Percentiles rank a stretch among this genome's conserved stretches.
phyloP scores from a whole-genome alignment of 2,113 vertebrate genomes.

The Greenwoodochromis staneri region DNA sequence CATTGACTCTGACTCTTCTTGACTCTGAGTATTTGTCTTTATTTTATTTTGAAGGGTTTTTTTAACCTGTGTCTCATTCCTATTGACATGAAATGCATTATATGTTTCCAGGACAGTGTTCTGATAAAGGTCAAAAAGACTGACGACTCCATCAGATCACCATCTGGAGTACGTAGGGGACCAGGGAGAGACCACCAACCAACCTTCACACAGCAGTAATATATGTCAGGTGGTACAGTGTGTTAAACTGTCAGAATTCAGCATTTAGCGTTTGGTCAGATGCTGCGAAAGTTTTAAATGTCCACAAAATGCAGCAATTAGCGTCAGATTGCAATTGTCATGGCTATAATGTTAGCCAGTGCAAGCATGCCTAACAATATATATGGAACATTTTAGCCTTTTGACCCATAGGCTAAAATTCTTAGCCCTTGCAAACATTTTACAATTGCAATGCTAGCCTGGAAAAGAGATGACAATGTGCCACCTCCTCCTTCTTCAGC shows the following conservation, averaged over 20 bases:
- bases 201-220: not conserved
- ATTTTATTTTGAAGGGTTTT: fast-evolving
- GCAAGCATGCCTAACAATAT: not conserved
- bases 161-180: not conserved
- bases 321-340: not conserved
- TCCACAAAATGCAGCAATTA: not conserved
- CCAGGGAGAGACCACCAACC: not conserved
- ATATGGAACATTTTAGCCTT: not conserved
- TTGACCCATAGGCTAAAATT: not conserved
- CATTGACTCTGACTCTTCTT: not conserved
- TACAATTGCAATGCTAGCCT: not conserved
- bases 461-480: not conserved
- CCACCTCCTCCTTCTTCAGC: not conserved
- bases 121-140: not conserved
- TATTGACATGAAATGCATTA: not conserved
- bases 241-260: not conserved
- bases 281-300: not conserved
- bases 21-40: not conserved
- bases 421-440: not conserved
- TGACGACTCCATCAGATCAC: not conserved
- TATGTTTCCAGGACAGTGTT: not conserved
- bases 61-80: not conserved
- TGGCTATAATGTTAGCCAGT: not conserved
- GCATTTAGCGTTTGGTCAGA: not conserved
- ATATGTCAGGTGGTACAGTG: not conserved